Percentiles rank a stretch among this genome's conserved stretches.
Evolutionary conservation across 2,888 invertebrate species (phyloP).

Genomic region (Netelia virgata): DNA sequence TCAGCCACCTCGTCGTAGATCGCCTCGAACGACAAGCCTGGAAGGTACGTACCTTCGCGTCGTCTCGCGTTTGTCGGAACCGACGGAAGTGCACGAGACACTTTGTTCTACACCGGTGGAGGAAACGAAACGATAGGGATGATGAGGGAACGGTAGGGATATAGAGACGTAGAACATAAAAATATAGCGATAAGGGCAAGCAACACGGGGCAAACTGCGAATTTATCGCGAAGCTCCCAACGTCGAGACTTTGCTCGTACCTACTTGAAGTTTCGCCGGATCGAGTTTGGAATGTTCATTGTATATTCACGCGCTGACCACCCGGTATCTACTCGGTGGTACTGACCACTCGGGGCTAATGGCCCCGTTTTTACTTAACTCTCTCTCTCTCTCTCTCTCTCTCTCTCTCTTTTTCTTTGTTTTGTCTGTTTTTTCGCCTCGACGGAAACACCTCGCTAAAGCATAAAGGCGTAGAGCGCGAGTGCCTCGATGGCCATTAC

Average conservation of each 20-base stretch:
- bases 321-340: background rate
- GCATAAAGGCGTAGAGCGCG: too few relatives aligned
- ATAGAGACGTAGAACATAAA: conserved; percentile 41
- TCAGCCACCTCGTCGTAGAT: conserved; percentile 39
- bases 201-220: conserved; percentile 12
- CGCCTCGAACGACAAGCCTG: conserved; percentile 11
- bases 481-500: too few relatives aligned
- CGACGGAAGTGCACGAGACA: conserved; percentile 33
- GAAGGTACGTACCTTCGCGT: background rate
- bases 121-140: conserved; percentile 5
- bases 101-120: conserved; percentile 15
- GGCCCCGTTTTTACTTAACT: background rate
- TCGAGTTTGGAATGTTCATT: conserved; percentile 74
- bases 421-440: background rate
- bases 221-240: conserved; percentile 53
- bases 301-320: conserved; percentile 63
- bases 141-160: conserved; percentile 46
- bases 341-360: conserved; percentile 10
- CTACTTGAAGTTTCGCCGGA: conserved; percentile 71
- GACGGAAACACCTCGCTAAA: too few relatives aligned
- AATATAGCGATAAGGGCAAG: too few relatives aligned
- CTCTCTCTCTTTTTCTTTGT: too few relatives aligned
- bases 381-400: background rate
- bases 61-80: background rate
- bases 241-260: conserved; percentile 26